A percentile compares a stretch with the other conserved stretches of the same genome.
Evolutionary conservation across 2,797 vertebrate genomes (phyloP).

Genomic region (Macrochelys suwanniensis): DNA sequence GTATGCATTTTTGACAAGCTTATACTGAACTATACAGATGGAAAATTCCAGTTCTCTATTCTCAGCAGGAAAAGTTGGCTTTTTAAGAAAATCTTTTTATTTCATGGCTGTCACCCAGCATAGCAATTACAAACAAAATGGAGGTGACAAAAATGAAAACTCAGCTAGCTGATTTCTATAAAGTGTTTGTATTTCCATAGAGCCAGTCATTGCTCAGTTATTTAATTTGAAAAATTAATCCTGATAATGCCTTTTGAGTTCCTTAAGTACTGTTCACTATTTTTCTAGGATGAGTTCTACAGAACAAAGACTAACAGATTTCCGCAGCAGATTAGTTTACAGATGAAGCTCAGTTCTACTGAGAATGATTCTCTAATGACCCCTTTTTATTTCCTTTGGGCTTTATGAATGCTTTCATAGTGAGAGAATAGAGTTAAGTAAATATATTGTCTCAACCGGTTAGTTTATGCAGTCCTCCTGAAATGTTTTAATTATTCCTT

Average conservation of each 20-base stretch:
- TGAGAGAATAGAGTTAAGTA: constrained; percentile 78
- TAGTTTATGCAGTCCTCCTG: constrained; percentile 85
- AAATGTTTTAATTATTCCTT: constrained; percentile 82
- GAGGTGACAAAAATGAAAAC: constrained; percentile 63
- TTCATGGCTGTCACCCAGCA: constrained; percentile 68
- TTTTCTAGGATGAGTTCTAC: constrained; percentile 60
- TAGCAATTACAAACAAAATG: constrained; percentile 75
- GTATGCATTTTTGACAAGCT: constrained; percentile 73
- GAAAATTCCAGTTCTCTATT: constrained; percentile 72
- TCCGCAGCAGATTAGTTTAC: constrained; percentile 73
- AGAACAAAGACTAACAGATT: constrained; percentile 78
- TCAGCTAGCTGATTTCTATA: constrained; percentile 59
- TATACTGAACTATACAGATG: constrained; percentile 73
- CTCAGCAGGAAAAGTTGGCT: constrained; percentile 63
- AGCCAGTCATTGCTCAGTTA: constrained; percentile 63
- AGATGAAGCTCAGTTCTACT: constrained; percentile 65
- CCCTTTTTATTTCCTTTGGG: constrained; percentile 71
- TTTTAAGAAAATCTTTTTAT: constrained; percentile 72
- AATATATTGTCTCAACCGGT: constrained; percentile 80
- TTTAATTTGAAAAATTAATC: constrained; percentile 78
- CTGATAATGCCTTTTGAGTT: constrained; percentile 72
- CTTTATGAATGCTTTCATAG: constrained; percentile 72
- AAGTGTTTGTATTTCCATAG: constrained; percentile 61
- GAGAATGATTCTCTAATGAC: constrained; percentile 77
- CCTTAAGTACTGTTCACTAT: constrained; percentile 66